Percentiles rank a stretch among this genome's conserved stretches.
Evolutionary conservation across 2,113 vertebrate genomes (phyloP).

Genomic region (Percina caprodes): DNA sequence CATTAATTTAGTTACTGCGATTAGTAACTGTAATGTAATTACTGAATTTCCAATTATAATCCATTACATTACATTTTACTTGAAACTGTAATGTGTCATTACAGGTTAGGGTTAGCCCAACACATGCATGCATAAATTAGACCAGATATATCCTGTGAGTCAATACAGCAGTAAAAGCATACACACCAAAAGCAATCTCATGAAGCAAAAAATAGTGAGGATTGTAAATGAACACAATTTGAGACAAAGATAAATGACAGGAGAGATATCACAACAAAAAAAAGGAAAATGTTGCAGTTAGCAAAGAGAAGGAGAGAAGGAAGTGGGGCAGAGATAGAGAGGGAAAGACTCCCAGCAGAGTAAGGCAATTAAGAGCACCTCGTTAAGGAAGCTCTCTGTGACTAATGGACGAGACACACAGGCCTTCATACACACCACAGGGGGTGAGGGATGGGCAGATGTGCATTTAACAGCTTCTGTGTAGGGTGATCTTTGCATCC

Average conservation of each 20-base stretch:
- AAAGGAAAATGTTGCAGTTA: slow-evolving; percentile 3
- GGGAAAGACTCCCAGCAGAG: slow-evolving; percentile 48
- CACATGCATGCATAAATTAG: background rate
- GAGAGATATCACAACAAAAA: background rate
- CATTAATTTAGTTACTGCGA: background rate
- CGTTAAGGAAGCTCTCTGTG: slow-evolving; percentile 57
- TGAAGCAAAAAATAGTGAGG: too few relatives aligned
- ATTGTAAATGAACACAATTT: too few relatives aligned
- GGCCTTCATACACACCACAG: slow-evolving; percentile 33
- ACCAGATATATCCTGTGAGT: background rate
- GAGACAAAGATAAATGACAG: slow-evolving; percentile 6
- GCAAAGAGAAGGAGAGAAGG: background rate
- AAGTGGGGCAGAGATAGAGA: background rate
- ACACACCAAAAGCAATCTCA: background rate
- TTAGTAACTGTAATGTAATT: background rate
- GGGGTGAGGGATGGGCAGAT: slow-evolving; percentile 53
- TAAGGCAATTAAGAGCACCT: slow-evolving; percentile 66
- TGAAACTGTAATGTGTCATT: background rate
- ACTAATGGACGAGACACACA: slow-evolving; percentile 55
- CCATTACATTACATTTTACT: background rate
- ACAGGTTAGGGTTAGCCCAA: background rate
- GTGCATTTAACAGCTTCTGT: slow-evolving; percentile 35
- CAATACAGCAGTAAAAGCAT: background rate
- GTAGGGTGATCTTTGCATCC: slow-evolving; percentile 35
- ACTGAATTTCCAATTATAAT: background rate